These are phyloP conservation scores for Allobates femoralis DNA, from an alignment of 2,797 vertebrate species.

Conservation along the genomic window DNA sequence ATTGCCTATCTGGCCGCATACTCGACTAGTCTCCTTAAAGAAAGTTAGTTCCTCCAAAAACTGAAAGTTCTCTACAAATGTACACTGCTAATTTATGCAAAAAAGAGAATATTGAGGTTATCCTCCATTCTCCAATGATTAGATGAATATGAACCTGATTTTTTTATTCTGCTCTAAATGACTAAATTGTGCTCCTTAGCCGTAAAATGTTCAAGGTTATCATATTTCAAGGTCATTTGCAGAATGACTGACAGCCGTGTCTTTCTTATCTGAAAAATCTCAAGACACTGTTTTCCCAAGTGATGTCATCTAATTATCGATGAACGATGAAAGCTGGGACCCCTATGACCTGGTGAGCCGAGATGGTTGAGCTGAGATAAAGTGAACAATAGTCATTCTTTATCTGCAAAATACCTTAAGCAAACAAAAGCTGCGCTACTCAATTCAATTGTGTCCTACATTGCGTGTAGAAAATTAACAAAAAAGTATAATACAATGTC, in stretches of 20 bases:
- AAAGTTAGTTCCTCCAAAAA: too few relatives aligned
- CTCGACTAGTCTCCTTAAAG: too few relatives aligned
- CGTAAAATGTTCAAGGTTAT: constrained; percentile 44
- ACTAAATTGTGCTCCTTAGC: constrained; percentile 22
- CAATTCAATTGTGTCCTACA: neutral
- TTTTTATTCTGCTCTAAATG: neutral
- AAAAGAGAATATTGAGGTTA: neutral
- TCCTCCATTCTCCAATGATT: neutral
- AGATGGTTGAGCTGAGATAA: constrained; percentile 56
- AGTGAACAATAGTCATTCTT: constrained; percentile 37
- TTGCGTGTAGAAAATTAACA: constrained; percentile 4
- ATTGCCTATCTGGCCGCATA: too few relatives aligned
- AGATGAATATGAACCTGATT: neutral
- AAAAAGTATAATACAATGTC: constrained; percentile 19
- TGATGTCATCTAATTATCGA: constrained; percentile 59
- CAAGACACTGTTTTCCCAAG: constrained; percentile 47
- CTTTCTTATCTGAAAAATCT: constrained; percentile 21
- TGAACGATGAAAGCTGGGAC: constrained; percentile 40
- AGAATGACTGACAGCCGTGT: constrained; percentile 48
- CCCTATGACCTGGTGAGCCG: constrained; percentile 32
- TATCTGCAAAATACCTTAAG: constrained; percentile 45
- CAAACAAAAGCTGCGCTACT: constrained; percentile 14
- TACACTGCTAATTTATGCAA: neutral
- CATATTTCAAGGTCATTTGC: constrained; percentile 47
- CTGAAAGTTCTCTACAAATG: neutral